A percentile compares a stretch with the other conserved stretches of the same genome.
Conservation (phyloP, 2,797 vertebrate species). For the Buceros bicornis region DNA sequence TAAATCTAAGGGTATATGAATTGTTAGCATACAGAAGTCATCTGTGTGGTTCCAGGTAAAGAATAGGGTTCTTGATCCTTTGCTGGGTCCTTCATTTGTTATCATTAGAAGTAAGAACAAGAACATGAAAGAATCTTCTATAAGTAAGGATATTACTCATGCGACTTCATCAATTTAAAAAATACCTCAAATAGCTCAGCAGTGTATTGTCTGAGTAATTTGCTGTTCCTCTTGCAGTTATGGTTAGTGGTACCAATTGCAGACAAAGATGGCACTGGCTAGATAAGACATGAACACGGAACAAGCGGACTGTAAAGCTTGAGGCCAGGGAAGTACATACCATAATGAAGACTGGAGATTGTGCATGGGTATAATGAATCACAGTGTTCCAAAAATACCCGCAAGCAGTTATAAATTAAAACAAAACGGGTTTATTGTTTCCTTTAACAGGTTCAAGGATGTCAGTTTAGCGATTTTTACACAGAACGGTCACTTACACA, state of each 20-base stretch:
- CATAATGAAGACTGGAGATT: neutral
- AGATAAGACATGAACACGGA: neutral
- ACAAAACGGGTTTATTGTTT: too few species aligned
- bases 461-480: too few species aligned
- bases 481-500: too few species aligned
- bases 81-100: neutral
- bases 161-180: neutral
- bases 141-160: neutral
- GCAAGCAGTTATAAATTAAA: too few species aligned
- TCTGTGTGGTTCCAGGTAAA: neutral
- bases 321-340: neutral
- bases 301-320: neutral
- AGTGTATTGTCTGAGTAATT: neutral
- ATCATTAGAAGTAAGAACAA: neutral
- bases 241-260: neutral
- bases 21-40: neutral
- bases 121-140: neutral
- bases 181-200: neutral
- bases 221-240: neutral
- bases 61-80: neutral
- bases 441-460: too few species aligned
- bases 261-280: neutral
- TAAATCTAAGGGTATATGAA: neutral
- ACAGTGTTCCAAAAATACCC: neutral
- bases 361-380: neutral